Base-by-base conservation (phyloP, 2,797 vertebrate species). In the Gymnothorax reevesii region DNA sequence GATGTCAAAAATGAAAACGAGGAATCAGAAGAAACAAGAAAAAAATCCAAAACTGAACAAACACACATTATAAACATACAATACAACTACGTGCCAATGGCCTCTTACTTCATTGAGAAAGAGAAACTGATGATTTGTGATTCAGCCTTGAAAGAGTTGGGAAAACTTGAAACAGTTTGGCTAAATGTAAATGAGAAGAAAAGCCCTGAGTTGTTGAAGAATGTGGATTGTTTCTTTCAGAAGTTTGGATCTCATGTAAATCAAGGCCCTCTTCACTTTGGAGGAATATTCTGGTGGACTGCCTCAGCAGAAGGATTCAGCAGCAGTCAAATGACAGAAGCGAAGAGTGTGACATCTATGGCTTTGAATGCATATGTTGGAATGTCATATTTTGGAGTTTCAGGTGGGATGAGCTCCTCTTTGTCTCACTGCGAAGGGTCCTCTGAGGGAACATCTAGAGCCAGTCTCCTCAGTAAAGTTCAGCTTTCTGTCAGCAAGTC, bases 211-310 rank as follows among this genome's bases (percentile, higher is more conserved):
- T n/a, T 69, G 64, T 10, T n/a, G 9, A n/a, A 9, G 5, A 9
- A 33, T 9, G 69, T 73, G 2, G 9, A 12, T 3, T 2, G 69
- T 73, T 73, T 73, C 27, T 73, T 73, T 73, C 25, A 73, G 69
- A 73, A 7, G 1, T 73, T 73, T 73, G 69, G 69, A 27, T 95
- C 94, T 82, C 95, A 95, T 0, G 22, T 90, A 4, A 92, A 93
- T 57, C 93, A 95, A 71, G 94, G 94, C 0, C 93, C 93, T 55
- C 15, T 95, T 22, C 95, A 95, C 77, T 92, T 95, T 12, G 94
- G 95, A 33, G 95, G 93, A 7, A 92, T 95, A 83, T 95, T 93
- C 89, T 94, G 92, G 91, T 95, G 94, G 93, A 96, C 92, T 62
- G 93, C 91, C 0, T 87, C 85, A 3, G 57, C 55, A 0, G 88